Percentiles rank a stretch among this genome's conserved stretches.
These are phyloP conservation scores for Lordiphosa clarofinis DNA, from an alignment of 1,140 invertebrate genomes.

Conservation along the genomic window DNA sequence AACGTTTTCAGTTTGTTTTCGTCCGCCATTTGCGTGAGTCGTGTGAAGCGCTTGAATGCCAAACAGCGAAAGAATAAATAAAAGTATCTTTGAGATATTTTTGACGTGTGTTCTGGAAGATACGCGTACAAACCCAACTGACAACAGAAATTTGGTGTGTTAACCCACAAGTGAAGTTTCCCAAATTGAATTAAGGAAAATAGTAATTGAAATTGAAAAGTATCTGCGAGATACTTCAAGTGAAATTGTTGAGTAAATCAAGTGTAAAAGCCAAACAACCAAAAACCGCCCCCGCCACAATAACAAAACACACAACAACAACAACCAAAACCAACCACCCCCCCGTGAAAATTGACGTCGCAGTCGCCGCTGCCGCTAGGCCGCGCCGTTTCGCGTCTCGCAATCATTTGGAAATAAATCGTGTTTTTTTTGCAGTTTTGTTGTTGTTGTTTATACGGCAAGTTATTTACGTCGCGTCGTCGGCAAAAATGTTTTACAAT, in stretches of 20 bases:
- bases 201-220: constrained; percentile 22
- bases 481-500: constrained; percentile 67
- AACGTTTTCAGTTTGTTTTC: constrained; percentile 50
- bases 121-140: constrained; percentile 37
- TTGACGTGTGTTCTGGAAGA: constrained; percentile 32
- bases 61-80: constrained; percentile 29
- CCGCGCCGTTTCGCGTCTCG: constrained; percentile 6
- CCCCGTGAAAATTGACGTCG: constrained; percentile 38
- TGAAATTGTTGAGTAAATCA: constrained; percentile 31
- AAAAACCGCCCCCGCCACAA: constrained; percentile 64
- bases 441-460: constrained; percentile 18
- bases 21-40: constrained; percentile 38
- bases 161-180: constrained; percentile 26
- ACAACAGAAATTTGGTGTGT: constrained; percentile 19
- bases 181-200: constrained; percentile 3
- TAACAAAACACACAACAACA: constrained; percentile 38
- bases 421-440: constrained; percentile 12
- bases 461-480: constrained; percentile 22
- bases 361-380: constrained; percentile 4
- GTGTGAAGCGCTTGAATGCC: constrained; percentile 32
- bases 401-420: constrained; percentile 24
- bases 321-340: constrained; percentile 28
- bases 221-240: constrained; percentile 28
- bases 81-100: constrained; percentile 17
- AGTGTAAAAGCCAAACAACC: constrained; percentile 46